Conservation (phyloP, 2,888 invertebrate species). For the Luffia ferchaultella region DNA sequence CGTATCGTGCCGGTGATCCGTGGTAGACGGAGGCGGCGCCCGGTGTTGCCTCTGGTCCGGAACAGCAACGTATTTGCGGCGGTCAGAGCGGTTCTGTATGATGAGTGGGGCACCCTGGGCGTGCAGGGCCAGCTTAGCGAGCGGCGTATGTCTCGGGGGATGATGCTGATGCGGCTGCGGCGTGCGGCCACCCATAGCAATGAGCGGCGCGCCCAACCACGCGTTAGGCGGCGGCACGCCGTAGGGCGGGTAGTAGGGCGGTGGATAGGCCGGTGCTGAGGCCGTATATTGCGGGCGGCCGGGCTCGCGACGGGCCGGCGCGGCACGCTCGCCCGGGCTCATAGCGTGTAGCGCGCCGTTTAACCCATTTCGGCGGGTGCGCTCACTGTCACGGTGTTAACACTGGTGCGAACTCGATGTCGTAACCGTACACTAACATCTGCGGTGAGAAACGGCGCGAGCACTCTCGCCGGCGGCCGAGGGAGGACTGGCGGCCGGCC, state of each 20-base stretch:
- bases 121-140: conserved; percentile 81
- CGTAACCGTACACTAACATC: conserved; percentile 63
- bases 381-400: conserved; percentile 60
- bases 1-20: conserved; percentile 48
- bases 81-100: conserved; percentile 70
- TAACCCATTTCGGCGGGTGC: conserved; percentile 74
- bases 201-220: conserved; percentile 84
- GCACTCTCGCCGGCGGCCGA: conserved; percentile 51
- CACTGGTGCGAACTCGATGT: conserved; percentile 48
- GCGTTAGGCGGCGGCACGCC: conserved; percentile 67
- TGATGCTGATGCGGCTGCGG: conserved; percentile 37
- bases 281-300: conserved; percentile 59
- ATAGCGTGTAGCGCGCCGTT: conserved; percentile 59
- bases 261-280: conserved; percentile 58
- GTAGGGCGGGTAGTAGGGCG: conserved; percentile 53
- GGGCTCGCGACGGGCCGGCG: conserved; percentile 60
- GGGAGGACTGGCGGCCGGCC: conserved; percentile 34
- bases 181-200: conserved; percentile 76
- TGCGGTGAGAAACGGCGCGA: conserved; percentile 43
- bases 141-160: conserved; percentile 45
- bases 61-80: conserved; percentile 47
- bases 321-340: conserved; percentile 65
- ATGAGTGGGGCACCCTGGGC: conserved; percentile 88
- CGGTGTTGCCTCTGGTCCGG: conserved; percentile 52
- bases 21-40: conserved; percentile 33